Base-by-base conservation (phyloP, 2,797 vertebrate genomes). In the Bryconaethiops microstoma region DNA sequence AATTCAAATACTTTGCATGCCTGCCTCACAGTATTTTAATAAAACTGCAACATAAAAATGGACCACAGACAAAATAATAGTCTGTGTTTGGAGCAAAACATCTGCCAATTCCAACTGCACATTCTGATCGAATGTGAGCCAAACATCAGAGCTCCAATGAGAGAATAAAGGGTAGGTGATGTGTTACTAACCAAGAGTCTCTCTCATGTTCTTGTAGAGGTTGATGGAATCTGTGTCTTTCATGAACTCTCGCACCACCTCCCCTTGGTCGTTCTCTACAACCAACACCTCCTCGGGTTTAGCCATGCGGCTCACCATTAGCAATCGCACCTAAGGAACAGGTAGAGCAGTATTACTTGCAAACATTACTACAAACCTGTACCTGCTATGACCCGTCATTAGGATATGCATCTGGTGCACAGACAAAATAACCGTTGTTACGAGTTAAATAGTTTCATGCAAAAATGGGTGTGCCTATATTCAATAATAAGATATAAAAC, bases 221-320 rank as follows among this genome's bases (percentile, higher is more conserved):
- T 99, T 99, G 90, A 99, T 99, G 79, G 98, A 99, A 89, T 99
- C 98, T 0, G 98, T 99, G 90, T 99, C 98, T 92, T 99, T 99
- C 98, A 99, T 99, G 89, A 99, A 99, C 92, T 99, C 97, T 86
- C 97, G 89, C 67, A 99, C 97, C 86, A 99, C 98, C 90, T 99
- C 98, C 77, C 98, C 98, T 89, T 99, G 98, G 90, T 99, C 98
- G n/a, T 99, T 99, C 92, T 99, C 98, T 91, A 99, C 98, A 85
- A 99, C 97, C 82, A 99, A 88, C 16, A 99, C 98, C 90, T 99
- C 98, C 89, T 99, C 98, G 0, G 98, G 98, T 85, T 99, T 99
- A 77, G 98, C 98, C 98, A 99, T 99, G 50, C 98, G 95, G 88
- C 97, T 98, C n/a, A 99, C 97, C 97, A 99, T 99, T 72, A 99